Percentiles rank a stretch among this genome's conserved stretches.
Evolutionary conservation across 2,113 vertebrate species (phyloP).

Genomic region (Corvus hawaiiensis): DNA sequence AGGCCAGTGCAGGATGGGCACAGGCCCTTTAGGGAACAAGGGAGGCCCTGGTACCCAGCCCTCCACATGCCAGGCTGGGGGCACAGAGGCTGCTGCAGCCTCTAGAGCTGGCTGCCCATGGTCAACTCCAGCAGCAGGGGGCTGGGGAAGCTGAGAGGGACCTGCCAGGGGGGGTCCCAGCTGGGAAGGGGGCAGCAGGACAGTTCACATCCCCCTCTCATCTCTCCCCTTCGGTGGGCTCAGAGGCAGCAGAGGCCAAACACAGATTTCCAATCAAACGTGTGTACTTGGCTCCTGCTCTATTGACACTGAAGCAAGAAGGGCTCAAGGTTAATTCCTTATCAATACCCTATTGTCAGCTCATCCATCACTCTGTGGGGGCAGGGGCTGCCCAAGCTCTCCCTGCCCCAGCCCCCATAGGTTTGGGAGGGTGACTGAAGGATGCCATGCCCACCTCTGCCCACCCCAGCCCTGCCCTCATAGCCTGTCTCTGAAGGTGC

Average conservation of each 20-base stretch:
- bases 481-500: fast-evolving
- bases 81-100: background rate
- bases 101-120: fast-evolving
- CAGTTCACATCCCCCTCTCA: fast-evolving
- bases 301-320: conserved; percentile 72
- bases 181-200: background rate
- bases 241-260: conserved; percentile 5
- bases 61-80: background rate
- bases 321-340: conserved; percentile 83
- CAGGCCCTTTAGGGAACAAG: background rate
- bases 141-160: background rate
- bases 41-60: background rate
- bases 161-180: fast-evolving
- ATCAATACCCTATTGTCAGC: conserved; percentile 79
- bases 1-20: background rate
- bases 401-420: background rate
- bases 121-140: background rate
- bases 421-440: background rate
- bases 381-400: background rate
- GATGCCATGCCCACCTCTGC: background rate
- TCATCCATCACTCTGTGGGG: conserved; percentile 69
- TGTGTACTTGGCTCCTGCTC: conserved; percentile 65
- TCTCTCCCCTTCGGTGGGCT: background rate
- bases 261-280: conserved; percentile 58
- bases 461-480: background rate